phyloP scores from a whole-genome alignment of 2,888 invertebrate genomes.

The Nezara viridula region DNA sequence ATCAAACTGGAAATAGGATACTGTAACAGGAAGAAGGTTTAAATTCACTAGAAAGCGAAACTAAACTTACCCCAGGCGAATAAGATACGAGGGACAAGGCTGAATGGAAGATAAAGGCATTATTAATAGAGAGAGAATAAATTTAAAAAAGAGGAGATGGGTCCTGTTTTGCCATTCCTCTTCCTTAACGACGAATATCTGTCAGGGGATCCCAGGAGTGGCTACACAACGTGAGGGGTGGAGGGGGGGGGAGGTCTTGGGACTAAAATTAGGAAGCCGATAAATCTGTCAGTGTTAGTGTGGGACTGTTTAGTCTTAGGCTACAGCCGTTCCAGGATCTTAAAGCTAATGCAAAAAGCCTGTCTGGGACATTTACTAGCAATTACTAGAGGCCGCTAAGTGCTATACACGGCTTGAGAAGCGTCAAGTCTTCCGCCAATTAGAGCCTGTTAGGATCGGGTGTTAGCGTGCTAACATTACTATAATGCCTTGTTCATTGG shows the following conservation, averaged over 20 bases:
- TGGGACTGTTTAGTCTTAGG: conserved; percentile 45
- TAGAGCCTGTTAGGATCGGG: not conserved
- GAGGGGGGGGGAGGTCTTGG: too few species aligned
- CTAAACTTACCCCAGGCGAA: not conserved
- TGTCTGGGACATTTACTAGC: conserved; percentile 16
- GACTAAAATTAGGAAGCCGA: conserved; percentile 39
- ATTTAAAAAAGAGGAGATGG: not conserved
- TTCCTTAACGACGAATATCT: conserved; percentile 47
- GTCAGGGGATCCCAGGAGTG: conserved; percentile 16
- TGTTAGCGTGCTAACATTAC: not conserved
- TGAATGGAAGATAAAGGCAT: not conserved
- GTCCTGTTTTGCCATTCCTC: conserved; percentile 26
- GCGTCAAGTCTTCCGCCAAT: not conserved
- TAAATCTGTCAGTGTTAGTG: conserved; percentile 42
- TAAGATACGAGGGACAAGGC: not conserved
- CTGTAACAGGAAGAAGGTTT: not conserved
- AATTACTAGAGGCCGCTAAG: conserved; percentile 23
- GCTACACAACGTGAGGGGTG: not conserved
- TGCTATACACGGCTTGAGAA: not conserved
- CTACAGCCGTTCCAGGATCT: not conserved
- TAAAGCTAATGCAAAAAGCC: conserved; percentile 28
- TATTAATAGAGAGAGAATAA: conserved; percentile 21
- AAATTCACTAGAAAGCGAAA: not conserved
- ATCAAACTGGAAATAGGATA: not conserved
- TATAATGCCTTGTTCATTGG: not conserved